These are phyloP conservation scores for Barnardius zonarius DNA, from an alignment of 2,113 vertebrate species.

Conservation along the genomic window DNA sequence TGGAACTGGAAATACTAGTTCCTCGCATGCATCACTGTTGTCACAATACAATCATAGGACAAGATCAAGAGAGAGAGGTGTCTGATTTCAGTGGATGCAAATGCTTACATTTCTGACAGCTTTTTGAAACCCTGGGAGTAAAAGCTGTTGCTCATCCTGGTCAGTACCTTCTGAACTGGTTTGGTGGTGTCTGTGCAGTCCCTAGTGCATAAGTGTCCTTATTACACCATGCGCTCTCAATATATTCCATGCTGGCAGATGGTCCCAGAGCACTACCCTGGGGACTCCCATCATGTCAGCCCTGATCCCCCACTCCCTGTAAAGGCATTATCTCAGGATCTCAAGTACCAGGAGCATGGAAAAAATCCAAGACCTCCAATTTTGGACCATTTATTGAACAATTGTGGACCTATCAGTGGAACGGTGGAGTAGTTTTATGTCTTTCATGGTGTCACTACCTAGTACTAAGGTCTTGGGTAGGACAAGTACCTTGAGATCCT, in stretches of 20 bases:
- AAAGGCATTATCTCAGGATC: background rate
- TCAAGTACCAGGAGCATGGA: background rate
- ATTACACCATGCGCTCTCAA: fast-evolving
- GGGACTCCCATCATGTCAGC: fast-evolving
- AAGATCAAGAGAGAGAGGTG: background rate
- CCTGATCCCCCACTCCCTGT: fast-evolving
- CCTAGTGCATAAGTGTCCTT: background rate
- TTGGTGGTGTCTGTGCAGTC: background rate
- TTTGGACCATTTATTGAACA: background rate
- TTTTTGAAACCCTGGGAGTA: background rate
- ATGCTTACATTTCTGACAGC: background rate
- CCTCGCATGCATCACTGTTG: fast-evolving
- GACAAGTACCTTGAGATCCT: background rate
- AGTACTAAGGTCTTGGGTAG: background rate
- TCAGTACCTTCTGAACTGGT: background rate
- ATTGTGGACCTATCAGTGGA: background rate
- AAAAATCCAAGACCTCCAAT: background rate
- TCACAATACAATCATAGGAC: fast-evolving
- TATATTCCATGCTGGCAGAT: fast-evolving
- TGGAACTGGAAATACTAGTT: fast-evolving
- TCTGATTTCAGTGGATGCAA: fast-evolving
- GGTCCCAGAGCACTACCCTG: background rate
- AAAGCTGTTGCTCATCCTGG: background rate
- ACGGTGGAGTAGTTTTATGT: fast-evolving
- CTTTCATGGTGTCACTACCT: background rate